Evolutionary conservation across 2,113 vertebrate genomes (phyloP), one percentile per base, ranked within the genome.

Genomic region (Pelecanoides urinatrix): DNA sequence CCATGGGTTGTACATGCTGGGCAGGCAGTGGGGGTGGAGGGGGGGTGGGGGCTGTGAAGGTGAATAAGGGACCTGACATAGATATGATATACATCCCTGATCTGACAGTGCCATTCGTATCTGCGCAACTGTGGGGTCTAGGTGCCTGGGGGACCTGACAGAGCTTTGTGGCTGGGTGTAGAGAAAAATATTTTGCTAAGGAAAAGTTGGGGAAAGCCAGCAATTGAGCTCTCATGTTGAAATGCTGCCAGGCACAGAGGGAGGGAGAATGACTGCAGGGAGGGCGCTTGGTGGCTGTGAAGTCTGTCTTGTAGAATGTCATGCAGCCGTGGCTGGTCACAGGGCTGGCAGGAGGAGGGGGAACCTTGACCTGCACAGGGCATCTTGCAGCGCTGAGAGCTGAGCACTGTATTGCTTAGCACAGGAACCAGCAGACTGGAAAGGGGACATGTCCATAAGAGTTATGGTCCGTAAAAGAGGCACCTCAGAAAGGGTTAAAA

Each of bases 31-130:
- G 55, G 25, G 44, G 36, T 21, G 25, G 2, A 8, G 34, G 18
- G 5, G 4, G 13, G 9, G 21, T 27, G 6, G 4, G 13, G 9
- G 21, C 30, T 53, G 13, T 36, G 23, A 38, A 36, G 42, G 65
- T 78, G 66, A 78, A 42, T 71, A 58, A 50, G 56, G 34, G 38
- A 55, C 44, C 38, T 11, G 4, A 30, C 18, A 7, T 8, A 32
- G 62, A 23, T 56, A 25, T 3, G 3, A 30, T 68, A 40, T 40
- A 26, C 4, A 13, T 52, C 29, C 13, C 21, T 53, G 44, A 26
- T 77, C 63, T 63, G 55, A 44, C 3, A 3, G 7, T 70, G 5
- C 36, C 7, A 1, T 58, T 75, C 0, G 0, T 62, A 53, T 61
- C 38, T 9, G 6, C 0, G 0, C 49, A 53, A 38, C 49, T 62